Conservation (phyloP, 2,797 vertebrate species). For the Sebastes diaconus region DNA sequence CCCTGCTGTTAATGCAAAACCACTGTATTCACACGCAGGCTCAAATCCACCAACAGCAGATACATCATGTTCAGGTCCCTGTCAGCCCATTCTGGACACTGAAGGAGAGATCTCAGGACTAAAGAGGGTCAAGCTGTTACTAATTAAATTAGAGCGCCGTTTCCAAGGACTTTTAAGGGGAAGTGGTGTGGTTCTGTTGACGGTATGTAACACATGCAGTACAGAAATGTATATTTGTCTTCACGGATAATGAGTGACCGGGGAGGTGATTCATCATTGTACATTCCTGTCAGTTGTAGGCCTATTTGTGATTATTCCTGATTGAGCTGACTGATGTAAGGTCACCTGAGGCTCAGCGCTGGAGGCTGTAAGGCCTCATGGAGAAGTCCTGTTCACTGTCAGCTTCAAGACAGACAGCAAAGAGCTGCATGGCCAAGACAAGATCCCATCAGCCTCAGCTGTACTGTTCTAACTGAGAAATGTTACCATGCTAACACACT, state of each 20-base stretch:
- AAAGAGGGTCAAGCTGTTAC: conserved; percentile 34
- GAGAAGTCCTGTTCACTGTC: conserved; percentile 45
- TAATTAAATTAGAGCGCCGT: conserved; percentile 18
- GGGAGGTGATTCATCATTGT: conserved; percentile 60
- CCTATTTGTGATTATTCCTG: conserved; percentile 60
- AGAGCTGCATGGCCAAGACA: not conserved
- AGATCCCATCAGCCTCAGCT: not conserved
- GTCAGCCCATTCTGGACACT: not conserved
- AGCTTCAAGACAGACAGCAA: conserved; percentile 7
- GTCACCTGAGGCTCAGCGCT: conserved; percentile 4
- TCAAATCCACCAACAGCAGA: conserved; percentile 34
- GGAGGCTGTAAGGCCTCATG: not conserved
- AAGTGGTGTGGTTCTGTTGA: conserved; percentile 18
- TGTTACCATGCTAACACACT: not conserved
- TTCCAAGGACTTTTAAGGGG: conserved; percentile 24
- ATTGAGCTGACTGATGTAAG: conserved; percentile 43
- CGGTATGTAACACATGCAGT: conserved; percentile 37
- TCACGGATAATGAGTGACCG: conserved; percentile 23
- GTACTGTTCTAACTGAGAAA: not conserved
- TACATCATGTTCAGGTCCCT: conserved; percentile 21
- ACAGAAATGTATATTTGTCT: conserved; percentile 65
- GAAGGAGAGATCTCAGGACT: conserved; percentile 2
- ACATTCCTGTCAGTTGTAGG: conserved; percentile 13
- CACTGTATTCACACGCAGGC: conserved; percentile 55
- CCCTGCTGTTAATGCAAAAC: conserved; percentile 52